Conservation (phyloP, 2,113 vertebrate species). For the Pleuronectes platessa region DNA sequence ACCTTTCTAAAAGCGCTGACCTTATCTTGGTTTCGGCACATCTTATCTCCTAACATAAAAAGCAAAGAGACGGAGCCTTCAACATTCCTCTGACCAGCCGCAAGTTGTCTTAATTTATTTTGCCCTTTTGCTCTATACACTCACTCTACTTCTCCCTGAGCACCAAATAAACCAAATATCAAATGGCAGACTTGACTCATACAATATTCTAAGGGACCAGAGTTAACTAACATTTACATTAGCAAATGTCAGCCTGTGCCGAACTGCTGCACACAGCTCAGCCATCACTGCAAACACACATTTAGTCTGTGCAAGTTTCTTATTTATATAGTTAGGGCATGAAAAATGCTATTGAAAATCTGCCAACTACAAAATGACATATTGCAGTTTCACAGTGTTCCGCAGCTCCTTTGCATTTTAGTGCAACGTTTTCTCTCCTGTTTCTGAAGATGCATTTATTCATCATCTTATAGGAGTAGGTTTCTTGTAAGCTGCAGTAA, state of each 20-base stretch:
- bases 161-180: slow-evolving; percentile 24
- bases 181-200: slow-evolving; percentile 23
- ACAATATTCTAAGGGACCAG: slow-evolving; percentile 7
- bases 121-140: slow-evolving; percentile 9
- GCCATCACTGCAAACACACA: neutral
- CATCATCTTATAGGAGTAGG: neutral
- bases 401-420: neutral
- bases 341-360: neutral
- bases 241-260: slow-evolving; percentile 26
- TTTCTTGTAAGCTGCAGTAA: neutral
- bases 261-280: neutral
- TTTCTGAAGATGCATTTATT: neutral
- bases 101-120: neutral
- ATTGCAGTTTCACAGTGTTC: neutral
- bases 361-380: neutral
- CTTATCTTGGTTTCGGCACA: neutral
- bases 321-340: neutral
- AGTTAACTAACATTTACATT: slow-evolving; percentile 18
- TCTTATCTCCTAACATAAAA: neutral
- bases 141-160: slow-evolving; percentile 1
- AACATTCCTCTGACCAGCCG: neutral
- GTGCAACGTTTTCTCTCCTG: neutral
- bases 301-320: neutral
- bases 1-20: no score
- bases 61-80: neutral